A percentile compares a stretch with the other conserved stretches of the same genome.
Evolutionary conservation across 2,797 vertebrate species (phyloP).

Genomic region (Gobionotothen gibberifrons): DNA sequence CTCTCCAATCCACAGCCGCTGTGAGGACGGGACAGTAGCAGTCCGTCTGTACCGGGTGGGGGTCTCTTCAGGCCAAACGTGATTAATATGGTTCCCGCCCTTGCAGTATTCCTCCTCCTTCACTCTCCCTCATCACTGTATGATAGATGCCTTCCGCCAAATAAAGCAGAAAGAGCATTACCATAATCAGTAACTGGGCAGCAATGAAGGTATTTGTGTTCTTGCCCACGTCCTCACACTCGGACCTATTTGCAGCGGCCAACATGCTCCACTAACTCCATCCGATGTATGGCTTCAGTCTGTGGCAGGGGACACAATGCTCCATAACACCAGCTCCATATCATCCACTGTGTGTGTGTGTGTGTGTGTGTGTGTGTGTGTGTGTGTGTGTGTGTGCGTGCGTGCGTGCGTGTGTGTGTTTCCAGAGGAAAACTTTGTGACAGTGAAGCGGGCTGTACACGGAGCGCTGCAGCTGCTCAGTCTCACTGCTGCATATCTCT

Average conservation of each 20-base stretch:
- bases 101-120: not conserved
- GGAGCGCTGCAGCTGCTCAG: constrained; percentile 2
- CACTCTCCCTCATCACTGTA: not conserved
- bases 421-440: constrained; percentile 4
- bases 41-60: too few relatives aligned
- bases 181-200: not conserved
- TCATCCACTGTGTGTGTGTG: constrained; percentile 35
- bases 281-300: constrained; percentile 50
- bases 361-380: constrained; percentile 10
- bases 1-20: too few relatives aligned
- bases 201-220: constrained; percentile 1
- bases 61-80: not conserved
- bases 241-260: constrained; percentile 6
- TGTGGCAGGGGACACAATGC: constrained; percentile 29
- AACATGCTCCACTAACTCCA: constrained; percentile 10
- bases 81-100: not conserved
- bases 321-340: constrained; percentile 24
- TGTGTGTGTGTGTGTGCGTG: constrained; percentile 7
- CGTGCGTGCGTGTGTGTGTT: not conserved
- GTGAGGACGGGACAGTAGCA: too few relatives aligned
- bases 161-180: constrained; percentile 3
- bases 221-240: not conserved
- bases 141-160: not conserved
- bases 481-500: not conserved
- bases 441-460: not conserved